Evolutionary conservation across 37 sponge, comb jelly and placozoan species (phyloP).

Genomic region (Cladorhizidae sp.): DNA sequence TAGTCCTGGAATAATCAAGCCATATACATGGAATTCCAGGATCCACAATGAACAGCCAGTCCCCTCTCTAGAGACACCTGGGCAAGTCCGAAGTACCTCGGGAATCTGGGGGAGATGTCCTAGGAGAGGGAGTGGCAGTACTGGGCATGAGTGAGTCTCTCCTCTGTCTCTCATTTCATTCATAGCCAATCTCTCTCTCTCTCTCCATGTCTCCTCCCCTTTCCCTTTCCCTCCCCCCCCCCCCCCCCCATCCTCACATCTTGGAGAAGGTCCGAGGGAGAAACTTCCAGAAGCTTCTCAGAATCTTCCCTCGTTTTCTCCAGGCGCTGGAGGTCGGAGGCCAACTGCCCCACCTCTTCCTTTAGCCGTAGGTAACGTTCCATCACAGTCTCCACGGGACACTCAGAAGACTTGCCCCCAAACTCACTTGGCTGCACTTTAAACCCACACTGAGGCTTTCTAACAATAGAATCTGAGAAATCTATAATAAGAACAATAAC

Average conservation of each 20-base stretch:
- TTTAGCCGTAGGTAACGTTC: slow-evolving; percentile 71
- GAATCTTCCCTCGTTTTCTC: slow-evolving; percentile 18
- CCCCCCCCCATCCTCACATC: slow-evolving; percentile 31
- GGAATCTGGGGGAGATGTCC: no score
- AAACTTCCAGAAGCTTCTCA: slow-evolving; percentile 30
- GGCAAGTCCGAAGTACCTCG: no score
- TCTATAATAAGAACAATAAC: slow-evolving; percentile 18
- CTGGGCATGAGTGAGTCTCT: background rate
- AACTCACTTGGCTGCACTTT: slow-evolving; percentile 39
- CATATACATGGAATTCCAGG: no score
- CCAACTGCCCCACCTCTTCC: slow-evolving; percentile 63
- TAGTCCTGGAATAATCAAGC: no score
- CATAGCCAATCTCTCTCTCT: background rate
- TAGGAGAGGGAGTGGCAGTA: background rate
- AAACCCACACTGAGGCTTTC: slow-evolving; percentile 40
- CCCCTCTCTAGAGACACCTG: no score
- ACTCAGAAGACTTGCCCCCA: slow-evolving; percentile 11
- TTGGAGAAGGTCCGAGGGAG: slow-evolving; percentile 37
- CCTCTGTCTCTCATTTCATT: background rate
- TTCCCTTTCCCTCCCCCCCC: background rate
- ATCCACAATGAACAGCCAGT: no score
- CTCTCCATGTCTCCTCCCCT: background rate
- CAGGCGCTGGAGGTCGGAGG: slow-evolving; percentile 45
- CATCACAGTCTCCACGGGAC: slow-evolving; percentile 51
- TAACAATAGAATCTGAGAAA: slow-evolving; percentile 43